These are phyloP conservation scores for Neelides sp. DNA, from an alignment of 1,140 invertebrate species.

Conservation along the genomic window DNA sequence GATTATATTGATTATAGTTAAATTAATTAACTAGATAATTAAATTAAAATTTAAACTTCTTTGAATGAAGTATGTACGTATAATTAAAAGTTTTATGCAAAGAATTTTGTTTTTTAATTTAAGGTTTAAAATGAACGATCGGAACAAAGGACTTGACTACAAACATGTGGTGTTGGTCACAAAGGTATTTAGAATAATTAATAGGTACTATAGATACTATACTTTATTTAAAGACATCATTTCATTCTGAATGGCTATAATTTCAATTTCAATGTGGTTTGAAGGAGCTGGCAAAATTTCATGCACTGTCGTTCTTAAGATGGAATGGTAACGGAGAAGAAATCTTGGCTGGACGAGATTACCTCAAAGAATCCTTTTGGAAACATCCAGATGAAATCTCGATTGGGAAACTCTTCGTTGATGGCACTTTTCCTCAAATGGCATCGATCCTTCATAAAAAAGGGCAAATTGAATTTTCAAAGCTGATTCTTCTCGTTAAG, in stretches of 20 bases:
- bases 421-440: slow-evolving; percentile 7
- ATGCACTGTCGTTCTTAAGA: slow-evolving; percentile 13
- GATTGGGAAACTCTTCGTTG: no score
- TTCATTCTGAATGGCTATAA: no score
- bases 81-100: neutral
- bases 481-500: no score
- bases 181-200: neutral
- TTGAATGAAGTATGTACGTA: neutral
- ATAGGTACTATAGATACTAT: neutral
- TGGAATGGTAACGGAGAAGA: slow-evolving; percentile 9
- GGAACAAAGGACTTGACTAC: slow-evolving; percentile 8
- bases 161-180: slow-evolving; percentile 3
- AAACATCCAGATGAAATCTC: neutral
- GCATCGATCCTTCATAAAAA: no score
- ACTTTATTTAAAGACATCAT: no score
- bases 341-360: slow-evolving; percentile 6
- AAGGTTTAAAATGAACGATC: slow-evolving; percentile 11
- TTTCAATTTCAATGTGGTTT: no score
- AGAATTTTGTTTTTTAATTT: neutral
- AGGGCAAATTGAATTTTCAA: no score
- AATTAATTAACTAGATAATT: neutral
- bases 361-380: slow-evolving; percentile 12
- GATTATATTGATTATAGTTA: neutral
- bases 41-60: neutral
- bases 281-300: slow-evolving; percentile 16